Evolutionary conservation across 2,888 invertebrate genomes (phyloP).

Genomic region (Taenaris catops): DNA sequence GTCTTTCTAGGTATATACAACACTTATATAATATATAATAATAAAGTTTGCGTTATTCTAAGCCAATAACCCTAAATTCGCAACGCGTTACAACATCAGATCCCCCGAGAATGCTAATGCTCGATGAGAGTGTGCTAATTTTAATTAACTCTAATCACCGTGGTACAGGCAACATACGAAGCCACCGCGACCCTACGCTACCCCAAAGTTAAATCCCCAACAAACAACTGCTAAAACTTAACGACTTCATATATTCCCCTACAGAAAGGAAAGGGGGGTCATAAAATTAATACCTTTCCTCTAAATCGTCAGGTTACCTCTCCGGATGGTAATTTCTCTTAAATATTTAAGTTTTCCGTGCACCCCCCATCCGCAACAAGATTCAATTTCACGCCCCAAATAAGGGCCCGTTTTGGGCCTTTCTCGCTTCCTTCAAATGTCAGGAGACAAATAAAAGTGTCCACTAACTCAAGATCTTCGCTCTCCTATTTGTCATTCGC

Average conservation of each 20-base stretch:
- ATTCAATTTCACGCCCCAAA: conserved; percentile 78
- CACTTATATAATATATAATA: too few relatives aligned
- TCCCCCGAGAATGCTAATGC: conserved; percentile 27
- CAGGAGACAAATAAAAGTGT: conserved; percentile 58
- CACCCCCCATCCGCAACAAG: conserved; percentile 73
- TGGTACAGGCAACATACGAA: conserved; percentile 36
- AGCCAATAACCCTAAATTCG: too few relatives aligned
- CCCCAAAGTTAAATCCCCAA: conserved; percentile 48
- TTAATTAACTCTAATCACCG: conserved; percentile 54
- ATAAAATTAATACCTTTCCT: conserved; percentile 77
- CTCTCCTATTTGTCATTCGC: conserved; percentile 36
- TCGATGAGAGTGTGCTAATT: conserved; percentile 50
- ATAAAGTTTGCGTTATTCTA: too few relatives aligned
- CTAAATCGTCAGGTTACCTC: conserved; percentile 52
- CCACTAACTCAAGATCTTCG: conserved; percentile 47
- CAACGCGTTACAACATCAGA: conserved; percentile 3
- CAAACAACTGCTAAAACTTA: conserved; percentile 67
- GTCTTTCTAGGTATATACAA: too few relatives aligned
- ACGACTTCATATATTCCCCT: conserved; percentile 67
- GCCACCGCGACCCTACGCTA: conserved; percentile 29
- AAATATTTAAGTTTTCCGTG: conserved; percentile 75
- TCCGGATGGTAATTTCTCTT: conserved; percentile 66
- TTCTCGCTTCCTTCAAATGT: conserved; percentile 64
- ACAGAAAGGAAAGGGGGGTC: conserved; percentile 56
- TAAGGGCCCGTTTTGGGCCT: conserved; percentile 67